phyloP scores from a whole-genome alignment of 2,113 vertebrate species.

The Labeo catla region DNA sequence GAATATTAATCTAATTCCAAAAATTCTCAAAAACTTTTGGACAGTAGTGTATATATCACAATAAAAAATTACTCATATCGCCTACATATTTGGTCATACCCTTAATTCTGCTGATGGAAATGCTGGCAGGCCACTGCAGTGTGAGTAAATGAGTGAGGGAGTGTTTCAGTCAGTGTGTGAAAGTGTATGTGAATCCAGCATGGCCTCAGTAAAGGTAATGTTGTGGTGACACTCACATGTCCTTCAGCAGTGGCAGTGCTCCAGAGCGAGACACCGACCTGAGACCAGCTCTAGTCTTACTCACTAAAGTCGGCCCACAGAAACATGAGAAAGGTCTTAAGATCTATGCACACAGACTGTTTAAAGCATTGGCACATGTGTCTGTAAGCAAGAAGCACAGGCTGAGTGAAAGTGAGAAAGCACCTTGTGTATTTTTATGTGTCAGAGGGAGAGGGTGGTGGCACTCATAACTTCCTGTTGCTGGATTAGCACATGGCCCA shows the following conservation, averaged over 20 bases:
- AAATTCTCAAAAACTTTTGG: neutral
- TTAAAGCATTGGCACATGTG: neutral
- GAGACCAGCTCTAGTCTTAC: neutral
- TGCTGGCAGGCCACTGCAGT: neutral
- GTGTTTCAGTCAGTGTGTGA: neutral
- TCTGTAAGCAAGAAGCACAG: neutral
- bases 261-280: conserved; percentile 12
- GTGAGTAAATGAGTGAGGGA: neutral
- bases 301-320: neutral
- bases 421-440: conserved; percentile 1
- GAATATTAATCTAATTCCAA: no score
- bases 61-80: neutral
- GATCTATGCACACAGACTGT: neutral
- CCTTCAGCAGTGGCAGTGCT: conserved; percentile 21
- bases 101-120: conserved; percentile 29
- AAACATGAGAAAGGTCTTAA: conserved; percentile 41
- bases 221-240: conserved; percentile 25
- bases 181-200: conserved; percentile 6
- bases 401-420: conserved; percentile 17
- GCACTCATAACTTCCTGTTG: conserved; percentile 63
- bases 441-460: conserved; percentile 29
- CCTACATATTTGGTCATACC: neutral
- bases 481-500: conserved; percentile 61
- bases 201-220: neutral
- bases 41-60: neutral